phyloP scores from a whole-genome alignment of 2,888 invertebrate genomes.

The Podotricha telesiphe region DNA sequence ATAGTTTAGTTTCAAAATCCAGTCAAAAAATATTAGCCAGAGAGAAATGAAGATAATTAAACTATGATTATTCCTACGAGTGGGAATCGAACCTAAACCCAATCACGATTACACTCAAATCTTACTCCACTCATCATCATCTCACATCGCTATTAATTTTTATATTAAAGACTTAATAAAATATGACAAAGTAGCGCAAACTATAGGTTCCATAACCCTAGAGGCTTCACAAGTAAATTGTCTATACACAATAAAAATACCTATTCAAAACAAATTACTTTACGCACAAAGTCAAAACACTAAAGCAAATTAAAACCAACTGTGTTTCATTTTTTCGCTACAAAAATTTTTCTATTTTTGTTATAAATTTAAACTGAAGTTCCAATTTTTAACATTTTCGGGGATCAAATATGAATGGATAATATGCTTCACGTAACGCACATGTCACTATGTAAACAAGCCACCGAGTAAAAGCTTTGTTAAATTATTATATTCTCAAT shows the following conservation, averaged over 20 bases:
- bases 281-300: conserved; percentile 13
- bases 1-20: too few species aligned
- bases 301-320: conserved; percentile 10
- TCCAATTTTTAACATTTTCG: conserved; percentile 28
- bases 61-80: too few species aligned
- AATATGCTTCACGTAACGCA: conserved; percentile 25
- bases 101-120: too few species aligned
- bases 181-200: too few species aligned
- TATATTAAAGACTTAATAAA: too few species aligned
- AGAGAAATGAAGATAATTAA: too few species aligned
- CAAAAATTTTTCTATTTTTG: conserved; percentile 3
- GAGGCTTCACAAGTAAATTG: conserved; percentile 1
- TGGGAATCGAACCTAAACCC: too few species aligned
- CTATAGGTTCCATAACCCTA: background rate
- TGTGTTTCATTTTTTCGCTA: conserved; percentile 8
- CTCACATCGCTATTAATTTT: too few species aligned
- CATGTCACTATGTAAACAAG: conserved; percentile 34
- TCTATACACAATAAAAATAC: background rate
- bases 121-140: too few species aligned
- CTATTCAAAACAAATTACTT: conserved; percentile 3
- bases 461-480: conserved; percentile 14
- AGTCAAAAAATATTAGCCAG: too few species aligned
- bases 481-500: conserved; percentile 22
- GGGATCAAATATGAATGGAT: conserved; percentile 29
- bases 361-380: conserved; percentile 18